phyloP scores from a whole-genome alignment of 2,113 vertebrate species.

The Heterochromis multidens region DNA sequence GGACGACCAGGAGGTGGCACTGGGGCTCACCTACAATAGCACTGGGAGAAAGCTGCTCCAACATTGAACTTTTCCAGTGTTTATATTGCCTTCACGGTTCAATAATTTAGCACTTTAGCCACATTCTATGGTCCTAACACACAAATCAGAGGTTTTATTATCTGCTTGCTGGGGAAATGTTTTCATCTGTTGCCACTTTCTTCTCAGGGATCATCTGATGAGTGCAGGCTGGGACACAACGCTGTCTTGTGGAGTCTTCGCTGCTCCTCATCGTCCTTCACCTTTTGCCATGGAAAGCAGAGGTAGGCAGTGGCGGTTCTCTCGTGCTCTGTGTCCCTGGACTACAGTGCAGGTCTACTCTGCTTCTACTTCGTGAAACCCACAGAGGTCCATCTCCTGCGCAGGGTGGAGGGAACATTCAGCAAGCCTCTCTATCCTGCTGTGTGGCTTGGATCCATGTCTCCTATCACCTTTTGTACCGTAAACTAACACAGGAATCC shows the following conservation, averaged over 20 bases:
- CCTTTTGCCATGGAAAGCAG: constrained; percentile 67
- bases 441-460: background rate
- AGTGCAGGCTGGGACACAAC: constrained; percentile 58
- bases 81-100: no score
- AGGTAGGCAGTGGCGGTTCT: background rate
- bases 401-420: background rate
- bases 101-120: no score
- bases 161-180: no score
- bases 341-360: constrained; percentile 52
- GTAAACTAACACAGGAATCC: background rate
- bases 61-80: background rate
- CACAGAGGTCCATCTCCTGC: background rate
- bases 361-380: background rate
- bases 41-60: constrained; percentile 4
- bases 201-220: background rate
- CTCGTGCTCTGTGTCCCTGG: constrained; percentile 41
- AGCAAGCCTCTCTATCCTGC: background rate
- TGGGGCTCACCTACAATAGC: constrained; percentile 7
- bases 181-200: background rate
- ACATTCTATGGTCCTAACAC: no score
- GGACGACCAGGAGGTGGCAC: background rate
- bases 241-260: constrained; percentile 69
- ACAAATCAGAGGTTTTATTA: no score
- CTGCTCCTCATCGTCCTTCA: constrained; percentile 58
- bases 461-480: background rate